These are phyloP conservation scores for Coenonympha arcania DNA, from an alignment of 2,888 invertebrate species.

Conservation along the genomic window DNA sequence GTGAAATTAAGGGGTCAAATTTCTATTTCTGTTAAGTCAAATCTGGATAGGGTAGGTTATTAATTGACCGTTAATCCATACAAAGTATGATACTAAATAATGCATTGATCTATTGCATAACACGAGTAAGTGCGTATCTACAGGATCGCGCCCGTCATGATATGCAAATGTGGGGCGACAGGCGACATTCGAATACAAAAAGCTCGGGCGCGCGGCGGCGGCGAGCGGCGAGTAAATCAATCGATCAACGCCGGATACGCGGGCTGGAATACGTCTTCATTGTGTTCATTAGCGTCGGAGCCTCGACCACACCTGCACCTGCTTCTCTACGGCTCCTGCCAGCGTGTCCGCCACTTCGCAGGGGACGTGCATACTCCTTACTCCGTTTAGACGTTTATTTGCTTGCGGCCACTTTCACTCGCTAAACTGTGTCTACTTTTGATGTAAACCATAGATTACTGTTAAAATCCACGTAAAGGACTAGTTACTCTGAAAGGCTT, in stretches of 20 bases:
- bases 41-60: too few relatives aligned
- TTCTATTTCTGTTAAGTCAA: too few relatives aligned
- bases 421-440: not conserved
- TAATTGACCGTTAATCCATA: too few relatives aligned
- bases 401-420: slow-evolving; percentile 17
- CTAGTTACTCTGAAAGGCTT: too few relatives aligned
- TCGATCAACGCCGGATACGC: slow-evolving; percentile 74
- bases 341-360: slow-evolving; percentile 54
- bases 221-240: slow-evolving; percentile 75
- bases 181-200: slow-evolving; percentile 73
- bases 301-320: slow-evolving; percentile 65
- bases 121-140: slow-evolving; percentile 40
- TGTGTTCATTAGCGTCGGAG: slow-evolving; percentile 71
- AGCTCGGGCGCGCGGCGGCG: slow-evolving; percentile 71
- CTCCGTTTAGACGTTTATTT: slow-evolving; percentile 22
- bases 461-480: too few relatives aligned
- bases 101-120: not conserved
- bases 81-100: too few relatives aligned
- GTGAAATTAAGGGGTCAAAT: too few relatives aligned
- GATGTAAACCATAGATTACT: not conserved
- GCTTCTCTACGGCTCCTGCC: too few relatives aligned
- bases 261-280: slow-evolving; percentile 72
- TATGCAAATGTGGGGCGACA: slow-evolving; percentile 70
- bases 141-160: slow-evolving; percentile 65
- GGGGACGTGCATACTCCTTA: slow-evolving; percentile 22